Base-by-base conservation (phyloP, 2,888 invertebrate genomes). In the Rotaria socialis region DNA sequence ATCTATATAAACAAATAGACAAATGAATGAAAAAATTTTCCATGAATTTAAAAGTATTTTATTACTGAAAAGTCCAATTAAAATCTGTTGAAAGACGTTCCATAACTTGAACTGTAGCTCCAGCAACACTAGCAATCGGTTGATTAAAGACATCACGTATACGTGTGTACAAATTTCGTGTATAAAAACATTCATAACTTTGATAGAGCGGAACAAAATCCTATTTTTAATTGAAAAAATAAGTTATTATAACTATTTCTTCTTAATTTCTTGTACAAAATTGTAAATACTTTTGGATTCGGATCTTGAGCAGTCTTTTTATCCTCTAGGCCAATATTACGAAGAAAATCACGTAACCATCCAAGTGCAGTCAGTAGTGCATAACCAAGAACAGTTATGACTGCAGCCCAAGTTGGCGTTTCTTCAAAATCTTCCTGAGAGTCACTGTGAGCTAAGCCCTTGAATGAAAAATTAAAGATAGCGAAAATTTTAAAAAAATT, bases 71-170 rank as follows among this genome's bases (percentile, higher is more conserved):
- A 86, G 94, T 95, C 97, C 97, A 97, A 88, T 96, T 95, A 91
- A 94, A 94, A 92, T 98, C 97, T 85, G 93, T 93, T 0, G 96
- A 95, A 88, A 94, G 92, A 87, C 96, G 93, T 90, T 97, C 95
- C 91, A 95, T 94, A 85, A 97, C 92, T 24, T 94, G 94, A 88
- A 97, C 93, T 90, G 94, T 94, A 50, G 95, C 95, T 55, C 96
- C 96, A 84, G 99, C 97, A 88, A 96, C 95, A 90, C 96, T 96
- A 91, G 94, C 94, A 90, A 99, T 95, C 86, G 97, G 97, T 88
- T 95, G 94, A 92, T 96, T 96, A 95, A 96, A 97, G 91, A 96
- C 96, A 92, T 99, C 97, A 87, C 95, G 93, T 88, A 98, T 94
- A 89, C 98, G 93, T 88, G 96, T 93, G 92, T 96, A 97, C 86